Percentiles rank a stretch among this genome's conserved stretches.
phyloP scores from a whole-genome alignment of 2,797 vertebrate species.

The Lithobates sylvaticus region DNA sequence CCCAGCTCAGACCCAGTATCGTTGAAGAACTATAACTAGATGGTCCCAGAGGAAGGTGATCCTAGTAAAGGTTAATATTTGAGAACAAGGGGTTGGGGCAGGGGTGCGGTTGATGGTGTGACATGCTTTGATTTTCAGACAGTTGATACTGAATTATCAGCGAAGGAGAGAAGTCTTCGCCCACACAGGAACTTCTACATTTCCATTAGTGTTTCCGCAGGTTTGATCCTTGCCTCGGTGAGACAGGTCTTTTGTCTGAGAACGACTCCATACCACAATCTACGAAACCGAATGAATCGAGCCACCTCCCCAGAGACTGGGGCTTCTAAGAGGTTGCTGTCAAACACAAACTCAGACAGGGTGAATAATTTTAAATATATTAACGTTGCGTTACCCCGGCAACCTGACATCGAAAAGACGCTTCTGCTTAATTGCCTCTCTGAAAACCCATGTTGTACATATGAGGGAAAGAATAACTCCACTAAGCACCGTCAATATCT shows the following conservation, averaged over 20 bases:
- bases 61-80: no score
- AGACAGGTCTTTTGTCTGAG: constrained; percentile 33
- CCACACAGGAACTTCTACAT: neutral
- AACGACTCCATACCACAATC: constrained; percentile 10
- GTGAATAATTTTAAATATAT: constrained; percentile 59
- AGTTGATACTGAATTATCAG: constrained; percentile 17
- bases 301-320: constrained; percentile 3
- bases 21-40: no score
- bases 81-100: no score
- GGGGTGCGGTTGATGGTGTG: no score
- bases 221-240: constrained; percentile 1
- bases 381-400: constrained; percentile 40
- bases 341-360: constrained; percentile 35
- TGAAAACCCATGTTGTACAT: neutral
- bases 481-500: no score
- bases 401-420: constrained; percentile 18
- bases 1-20: no score
- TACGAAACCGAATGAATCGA: neutral
- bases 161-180: neutral
- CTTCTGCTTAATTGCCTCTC: neutral
- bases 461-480: neutral
- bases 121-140: neutral
- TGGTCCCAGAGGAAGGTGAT: no score
- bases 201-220: neutral
- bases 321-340: constrained; percentile 6